Evolutionary conservation across 2,113 vertebrate species (phyloP), one percentile per base, ranked within the genome.

Genomic region (Grantiella picta): DNA sequence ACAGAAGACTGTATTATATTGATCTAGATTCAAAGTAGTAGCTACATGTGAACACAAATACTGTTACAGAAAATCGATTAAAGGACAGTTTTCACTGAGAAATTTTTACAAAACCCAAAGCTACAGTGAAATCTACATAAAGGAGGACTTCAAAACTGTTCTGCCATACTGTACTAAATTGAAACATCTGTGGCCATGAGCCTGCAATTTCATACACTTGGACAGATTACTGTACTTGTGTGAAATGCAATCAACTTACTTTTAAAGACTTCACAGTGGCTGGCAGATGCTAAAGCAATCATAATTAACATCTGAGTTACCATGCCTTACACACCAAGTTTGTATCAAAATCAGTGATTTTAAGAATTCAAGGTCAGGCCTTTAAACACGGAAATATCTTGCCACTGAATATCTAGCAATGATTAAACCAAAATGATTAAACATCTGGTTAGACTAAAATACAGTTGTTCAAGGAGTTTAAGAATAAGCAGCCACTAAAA

Each of bases 381-480:
- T 85, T 59, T 38, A 29, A 91, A 53, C 1, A 1, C 12, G 38
- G 54, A 78, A 91, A 65, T 91, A 35, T 59, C 71, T 59, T 75
- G 33, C 73, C 59, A 52, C 33, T 71, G 50, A 85, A 22, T 82
- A 52, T 80, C 54, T n/a, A 73, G 50, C 29, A 76, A 22, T 25
- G 54, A 79, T 68, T 82, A 47, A 64, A 81, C 33, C 38, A 49
- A 85, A 89, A 84, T n/a, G 22, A 65, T 75, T 76, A 21, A 90
- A 94, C 87, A 95, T 85, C 96, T 95, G 90, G 54, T 59, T 91
- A 86, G 54, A 63, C 11, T 93, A 56, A 91, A 94, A 79, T 59
- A 50, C 12, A 73, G 78, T 94, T 82, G 53, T 84, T 95, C 53
- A 50, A 65, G 40, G 36, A 68, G 38, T 53, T 36, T 77, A 76